Evolutionary conservation across 1,140 invertebrate genomes (phyloP), one percentile per base, ranked within the genome.

Genomic region (Drosophila tristis): DNA sequence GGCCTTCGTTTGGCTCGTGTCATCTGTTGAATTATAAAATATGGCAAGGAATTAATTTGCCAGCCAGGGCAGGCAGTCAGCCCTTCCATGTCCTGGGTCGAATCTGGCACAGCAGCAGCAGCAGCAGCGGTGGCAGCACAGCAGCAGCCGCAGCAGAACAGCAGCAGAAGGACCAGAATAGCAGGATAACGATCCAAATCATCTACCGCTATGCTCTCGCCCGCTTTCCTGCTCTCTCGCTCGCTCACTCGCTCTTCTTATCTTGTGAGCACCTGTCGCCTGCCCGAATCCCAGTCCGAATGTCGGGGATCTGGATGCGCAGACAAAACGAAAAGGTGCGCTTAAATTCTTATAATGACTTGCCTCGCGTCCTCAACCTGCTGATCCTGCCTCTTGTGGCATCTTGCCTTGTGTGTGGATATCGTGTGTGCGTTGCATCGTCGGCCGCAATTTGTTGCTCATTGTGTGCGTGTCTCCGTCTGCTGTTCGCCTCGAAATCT

Each of bases 11-110:
- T 90, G 86, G 86, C 86, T 90, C 86, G 86, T 90, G 86, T 90
- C 86, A 90, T 90, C 86, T 90, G 86, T 90, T 90, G 86, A 86
- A 82, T 90, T 90, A 90, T 90, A 90, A 90, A 90, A 77, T 90
- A 90, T 90, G 80, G 86, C 86, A 90, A 86, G 81, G 86, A 90
- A 90, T 90, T 90, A 90, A 90, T 90, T 90, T 90, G 78, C 35
- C 35, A 11, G 35, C 35, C 35, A 39, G 35, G 35, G 55, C 58
- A 54, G 67, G 48, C 59, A 70, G 73, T 74, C 74, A 72, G 80
- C 53, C 54, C 61, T 56, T 68, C 73, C 60, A 54, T 44, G 35
- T 13, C 25, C 48, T 42, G 39, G 58, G 39, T 72, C 61, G 84
- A 87, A 89, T 89, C 84, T 89, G 84, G 84, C 84, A 84, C 84